Evolutionary conservation across 2,113 vertebrate species (phyloP).

Genomic region (Diadophis punctatus): DNA sequence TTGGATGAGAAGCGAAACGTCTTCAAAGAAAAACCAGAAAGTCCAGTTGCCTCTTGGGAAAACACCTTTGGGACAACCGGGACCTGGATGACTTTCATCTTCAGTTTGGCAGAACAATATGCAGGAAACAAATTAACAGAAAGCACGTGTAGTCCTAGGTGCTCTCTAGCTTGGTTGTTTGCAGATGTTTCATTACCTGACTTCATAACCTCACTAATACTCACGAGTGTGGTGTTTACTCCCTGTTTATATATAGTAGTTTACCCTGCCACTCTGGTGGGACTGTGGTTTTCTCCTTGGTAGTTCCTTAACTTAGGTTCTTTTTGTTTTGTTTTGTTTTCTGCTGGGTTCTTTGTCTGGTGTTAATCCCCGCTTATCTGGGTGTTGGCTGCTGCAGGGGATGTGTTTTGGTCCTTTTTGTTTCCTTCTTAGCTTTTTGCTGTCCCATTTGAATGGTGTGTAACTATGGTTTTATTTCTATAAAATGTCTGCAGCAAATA

Average conservation of each 20-base stretch:
- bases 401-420: neutral
- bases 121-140: neutral
- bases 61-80: too few species aligned
- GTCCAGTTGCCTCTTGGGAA: too few species aligned
- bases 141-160: neutral
- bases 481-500: neutral
- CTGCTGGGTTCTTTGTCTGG: neutral
- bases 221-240: neutral
- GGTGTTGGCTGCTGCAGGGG: neutral
- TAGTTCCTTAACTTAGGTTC: neutral
- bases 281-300: neutral
- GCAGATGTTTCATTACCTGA: neutral
- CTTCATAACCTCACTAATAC: neutral
- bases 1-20: fast-evolving
- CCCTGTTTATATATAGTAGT: neutral
- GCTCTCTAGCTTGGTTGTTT: neutral
- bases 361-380: neutral
- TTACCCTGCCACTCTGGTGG: neutral
- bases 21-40: too few species aligned
- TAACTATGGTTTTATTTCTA: neutral
- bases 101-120: neutral
- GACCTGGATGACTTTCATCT: neutral
- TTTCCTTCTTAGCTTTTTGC: neutral
- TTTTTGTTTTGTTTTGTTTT: neutral
- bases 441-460: neutral